These are phyloP conservation scores for Heloderma charlesbogerti DNA, from an alignment of 2,113 vertebrate genomes.

Conservation along the genomic window DNA sequence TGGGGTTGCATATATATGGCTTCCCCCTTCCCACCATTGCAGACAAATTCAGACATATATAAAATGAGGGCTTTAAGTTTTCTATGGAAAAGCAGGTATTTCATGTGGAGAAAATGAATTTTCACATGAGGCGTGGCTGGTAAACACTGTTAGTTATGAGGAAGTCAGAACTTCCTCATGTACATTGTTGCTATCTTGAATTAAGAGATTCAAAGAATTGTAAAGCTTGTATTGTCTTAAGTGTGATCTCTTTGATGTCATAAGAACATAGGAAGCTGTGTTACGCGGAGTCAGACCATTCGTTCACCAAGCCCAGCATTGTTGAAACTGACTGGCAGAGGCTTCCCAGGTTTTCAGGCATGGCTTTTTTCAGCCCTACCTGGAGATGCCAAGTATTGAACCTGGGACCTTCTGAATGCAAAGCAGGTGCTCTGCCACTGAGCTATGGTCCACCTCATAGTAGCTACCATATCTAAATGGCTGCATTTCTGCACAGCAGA, in stretches of 20 bases:
- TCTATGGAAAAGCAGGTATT: constrained; percentile 33
- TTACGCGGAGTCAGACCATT: too few relatives aligned
- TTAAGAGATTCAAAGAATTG: background rate
- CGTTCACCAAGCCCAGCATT: too few relatives aligned
- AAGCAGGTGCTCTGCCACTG: too few relatives aligned
- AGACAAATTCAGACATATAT: background rate
- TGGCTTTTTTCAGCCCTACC: too few relatives aligned
- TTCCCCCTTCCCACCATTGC: background rate
- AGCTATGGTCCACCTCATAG: too few relatives aligned
- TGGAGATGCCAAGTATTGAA: too few relatives aligned
- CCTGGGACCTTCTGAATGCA: too few relatives aligned
- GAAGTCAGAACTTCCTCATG: constrained; percentile 2
- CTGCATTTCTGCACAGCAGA: background rate
- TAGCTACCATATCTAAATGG: background rate
- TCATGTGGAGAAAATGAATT: constrained; percentile 35
- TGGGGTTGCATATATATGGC: constrained; percentile 24
- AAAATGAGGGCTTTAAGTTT: background rate
- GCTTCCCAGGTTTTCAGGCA: too few relatives aligned
- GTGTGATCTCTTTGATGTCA: background rate
- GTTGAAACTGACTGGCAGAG: too few relatives aligned
- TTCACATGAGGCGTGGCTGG: background rate
- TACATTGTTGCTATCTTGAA: constrained; percentile 30
- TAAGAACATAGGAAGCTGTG: too few relatives aligned
- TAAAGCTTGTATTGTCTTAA: background rate
- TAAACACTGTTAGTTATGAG: background rate